Base-by-base conservation (phyloP, 1,140 invertebrate species). In the Zaprionus gabonicus region DNA sequence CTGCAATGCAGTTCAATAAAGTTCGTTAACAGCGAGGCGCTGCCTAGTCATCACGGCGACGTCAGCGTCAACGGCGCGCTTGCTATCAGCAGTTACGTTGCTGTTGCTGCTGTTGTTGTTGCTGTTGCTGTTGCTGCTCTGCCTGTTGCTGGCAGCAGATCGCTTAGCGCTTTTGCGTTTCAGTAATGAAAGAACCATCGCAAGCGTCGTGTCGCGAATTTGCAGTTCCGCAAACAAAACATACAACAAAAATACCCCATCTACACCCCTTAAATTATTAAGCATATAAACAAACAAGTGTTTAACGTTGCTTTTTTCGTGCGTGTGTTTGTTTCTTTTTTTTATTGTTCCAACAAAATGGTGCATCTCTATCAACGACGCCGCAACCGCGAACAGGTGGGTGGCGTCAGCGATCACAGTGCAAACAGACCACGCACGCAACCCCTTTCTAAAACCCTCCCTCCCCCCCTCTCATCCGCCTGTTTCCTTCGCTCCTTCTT, bases 351-450 rank as follows among this genome's bases (percentile, higher is more conserved):
- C 9, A 5, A 12, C 15, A 83, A 49, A 67, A 88, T 88, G 84
- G 84, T 88, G 76, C 81, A 90, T 65, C 67, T 88, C 17, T 88
- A 81, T 69, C 85, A 88, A 59, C 81, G 84, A 44, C 85, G 84
- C 56, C 85, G 78, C 74, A 81, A 53, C 51, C 71, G 85, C 23
- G 84, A 88, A 71, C 84, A 88, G 84, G 84, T 88, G 85, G 81
- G 84, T 84, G 76, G 55, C 55, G 27, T 31, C 53, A 63, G 46
- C 58, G 66, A 36, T 75, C n/a, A 55, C 53, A 55, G 59, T 12
- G 58, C 59, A n/a, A 17, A 75, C 60, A 46, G n/a, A 46, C 38
- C 23, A 28, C 41, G 15, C n/a, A 44, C 31, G 3, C 27, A 41
- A 41, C 2, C 44, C 9, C 38, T 10, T 13, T 28, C 7, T 1